Percentiles rank a stretch among this genome's conserved stretches.
Evolutionary conservation across 35 echinoderm and acorn worm genomes (phyloP).

Genomic region (Ophiothrix spiculata): DNA sequence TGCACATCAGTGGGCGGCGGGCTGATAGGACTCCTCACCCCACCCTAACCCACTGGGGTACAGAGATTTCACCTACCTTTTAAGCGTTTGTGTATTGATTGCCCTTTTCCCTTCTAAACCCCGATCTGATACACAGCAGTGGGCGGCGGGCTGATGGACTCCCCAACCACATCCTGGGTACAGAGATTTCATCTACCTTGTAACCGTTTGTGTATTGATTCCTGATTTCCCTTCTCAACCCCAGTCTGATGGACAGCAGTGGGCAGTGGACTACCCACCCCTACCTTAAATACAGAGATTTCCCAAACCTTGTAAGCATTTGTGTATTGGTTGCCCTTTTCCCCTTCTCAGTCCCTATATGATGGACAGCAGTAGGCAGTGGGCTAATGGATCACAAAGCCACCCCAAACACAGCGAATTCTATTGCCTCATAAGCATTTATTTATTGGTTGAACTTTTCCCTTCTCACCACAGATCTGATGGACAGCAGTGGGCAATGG

Average conservation of each 20-base stretch:
- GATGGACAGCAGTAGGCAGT: too few species aligned
- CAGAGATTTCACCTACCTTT: background rate
- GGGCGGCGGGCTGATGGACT: too few species aligned
- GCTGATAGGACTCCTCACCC: background rate
- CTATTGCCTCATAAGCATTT: background rate
- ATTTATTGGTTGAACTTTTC: background rate
- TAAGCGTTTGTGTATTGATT: background rate
- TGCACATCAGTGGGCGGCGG: too few species aligned
- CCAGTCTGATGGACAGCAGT: slow-evolving; percentile 60
- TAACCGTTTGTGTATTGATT: slow-evolving; percentile 60
- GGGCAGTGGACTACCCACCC: slow-evolving; percentile 30
- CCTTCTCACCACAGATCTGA: too few species aligned
- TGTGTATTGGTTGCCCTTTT: too few species aligned
- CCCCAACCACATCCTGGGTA: background rate
- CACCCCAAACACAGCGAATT: background rate
- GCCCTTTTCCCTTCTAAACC: background rate
- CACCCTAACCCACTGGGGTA: background rate
- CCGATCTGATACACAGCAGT: background rate
- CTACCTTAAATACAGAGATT: slow-evolving; percentile 26
- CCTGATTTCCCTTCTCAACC: slow-evolving; percentile 73
- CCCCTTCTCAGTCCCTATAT: too few species aligned
- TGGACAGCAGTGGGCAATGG: too few species aligned
- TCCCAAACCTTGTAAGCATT: slow-evolving; percentile 53
- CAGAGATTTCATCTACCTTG: slow-evolving; percentile 35
- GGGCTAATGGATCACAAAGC: too few species aligned